Evolutionary conservation across 2,797 vertebrate genomes (phyloP).

Genomic region (Diplodus sargus): DNA sequence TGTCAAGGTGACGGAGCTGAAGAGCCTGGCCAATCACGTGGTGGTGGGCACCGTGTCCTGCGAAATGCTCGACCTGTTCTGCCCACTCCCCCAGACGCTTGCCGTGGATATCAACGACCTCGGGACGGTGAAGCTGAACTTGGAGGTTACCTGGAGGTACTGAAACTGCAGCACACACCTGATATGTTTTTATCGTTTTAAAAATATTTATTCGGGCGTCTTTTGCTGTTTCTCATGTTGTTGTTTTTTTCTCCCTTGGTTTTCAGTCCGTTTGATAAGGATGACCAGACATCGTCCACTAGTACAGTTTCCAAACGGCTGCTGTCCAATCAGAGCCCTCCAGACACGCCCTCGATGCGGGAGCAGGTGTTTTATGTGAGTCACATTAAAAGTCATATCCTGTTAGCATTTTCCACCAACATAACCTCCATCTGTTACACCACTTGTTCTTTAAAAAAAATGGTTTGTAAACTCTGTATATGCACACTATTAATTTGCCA

Average conservation of each 20-base stretch:
- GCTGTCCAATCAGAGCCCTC: slow-evolving; percentile 97
- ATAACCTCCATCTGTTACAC: slow-evolving; percentile 3
- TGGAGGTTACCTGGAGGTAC: slow-evolving; percentile 98
- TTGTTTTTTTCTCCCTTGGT: not conserved
- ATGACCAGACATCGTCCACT: slow-evolving; percentile 92
- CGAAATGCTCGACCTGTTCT: slow-evolving; percentile 97
- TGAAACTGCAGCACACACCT: slow-evolving; percentile 28
- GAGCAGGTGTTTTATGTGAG: slow-evolving; percentile 99
- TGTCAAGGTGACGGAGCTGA: slow-evolving; percentile 94
- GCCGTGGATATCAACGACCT: slow-evolving; percentile 99
- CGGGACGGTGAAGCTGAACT: slow-evolving; percentile 96
- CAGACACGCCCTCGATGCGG: slow-evolving; percentile 96
- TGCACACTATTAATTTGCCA: slow-evolving; percentile 25
- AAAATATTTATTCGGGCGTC: not conserved
- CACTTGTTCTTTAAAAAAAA: not conserved
- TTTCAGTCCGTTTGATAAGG: slow-evolving; percentile 96
- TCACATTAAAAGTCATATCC: slow-evolving; percentile 47
- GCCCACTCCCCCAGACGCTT: slow-evolving; percentile 95
- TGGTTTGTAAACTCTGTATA: slow-evolving; percentile 6
- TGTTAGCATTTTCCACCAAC: slow-evolving; percentile 8
- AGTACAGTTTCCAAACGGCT: slow-evolving; percentile 96
- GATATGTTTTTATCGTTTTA: not conserved
- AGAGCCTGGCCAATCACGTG: slow-evolving; percentile 97
- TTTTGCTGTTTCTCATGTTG: not conserved
- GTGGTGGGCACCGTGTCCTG: slow-evolving; percentile 98